These are phyloP conservation scores for Drosophila mettleri DNA, from an alignment of 2,888 invertebrate species.

Conservation along the genomic window DNA sequence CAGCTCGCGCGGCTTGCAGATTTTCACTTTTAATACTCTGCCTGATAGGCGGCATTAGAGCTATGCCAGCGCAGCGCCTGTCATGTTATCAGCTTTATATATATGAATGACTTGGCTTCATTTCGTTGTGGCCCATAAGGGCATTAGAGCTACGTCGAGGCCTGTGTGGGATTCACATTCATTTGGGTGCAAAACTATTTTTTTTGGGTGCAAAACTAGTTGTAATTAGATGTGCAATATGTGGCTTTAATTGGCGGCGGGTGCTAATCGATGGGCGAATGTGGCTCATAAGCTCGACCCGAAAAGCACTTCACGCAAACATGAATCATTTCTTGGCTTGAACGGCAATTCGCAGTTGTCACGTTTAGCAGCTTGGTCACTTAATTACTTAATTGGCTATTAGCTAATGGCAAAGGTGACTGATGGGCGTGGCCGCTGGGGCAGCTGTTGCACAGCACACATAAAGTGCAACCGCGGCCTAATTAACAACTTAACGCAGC, in stretches of 20 bases:
- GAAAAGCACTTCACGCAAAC: conserved; percentile 43
- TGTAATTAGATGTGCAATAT: conserved; percentile 62
- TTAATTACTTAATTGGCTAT: conserved; percentile 77
- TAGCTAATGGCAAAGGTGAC: conserved; percentile 57
- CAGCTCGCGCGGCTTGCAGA: conserved; percentile 37
- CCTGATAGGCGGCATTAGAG: not conserved
- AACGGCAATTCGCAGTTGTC: conserved; percentile 56
- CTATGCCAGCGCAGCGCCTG: not conserved
- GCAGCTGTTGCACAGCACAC: conserved; percentile 32
- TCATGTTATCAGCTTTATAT: too few species aligned
- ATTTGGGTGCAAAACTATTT: not conserved
- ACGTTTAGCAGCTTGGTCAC: conserved; percentile 52
- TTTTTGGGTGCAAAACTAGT: conserved; percentile 59
- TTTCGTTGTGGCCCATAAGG: too few species aligned
- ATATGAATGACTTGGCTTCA: too few species aligned
- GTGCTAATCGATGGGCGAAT: conserved; percentile 61
- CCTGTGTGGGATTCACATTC: too few species aligned
- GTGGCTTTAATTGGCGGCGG: conserved; percentile 58
- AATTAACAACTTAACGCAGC: conserved; percentile 21
- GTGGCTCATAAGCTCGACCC: conserved; percentile 20
- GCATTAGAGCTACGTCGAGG: not conserved
- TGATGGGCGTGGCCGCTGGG: conserved; percentile 7
- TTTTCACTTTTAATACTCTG: conserved; percentile 12
- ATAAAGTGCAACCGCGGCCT: conserved; percentile 13
- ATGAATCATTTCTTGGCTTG: conserved; percentile 32